Evolutionary conservation across 2,888 invertebrate species (phyloP).

Genomic region (Cheilosia grossa): DNA sequence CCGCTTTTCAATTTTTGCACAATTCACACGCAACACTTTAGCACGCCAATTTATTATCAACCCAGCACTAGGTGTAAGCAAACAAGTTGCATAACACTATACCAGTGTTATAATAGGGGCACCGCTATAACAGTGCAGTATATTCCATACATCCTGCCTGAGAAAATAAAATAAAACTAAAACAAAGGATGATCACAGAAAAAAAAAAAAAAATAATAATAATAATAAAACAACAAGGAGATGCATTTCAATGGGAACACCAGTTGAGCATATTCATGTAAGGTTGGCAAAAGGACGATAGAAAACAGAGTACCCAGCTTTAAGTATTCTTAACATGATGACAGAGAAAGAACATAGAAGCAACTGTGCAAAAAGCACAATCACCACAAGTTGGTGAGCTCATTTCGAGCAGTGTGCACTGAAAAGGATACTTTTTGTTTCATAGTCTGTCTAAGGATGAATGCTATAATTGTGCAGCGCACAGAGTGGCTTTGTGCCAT

Average conservation of each 20-base stretch:
- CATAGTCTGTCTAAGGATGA: conserved; percentile 46
- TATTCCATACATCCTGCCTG: conserved; percentile 31
- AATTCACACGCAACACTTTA: conserved; percentile 31
- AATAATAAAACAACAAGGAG: conserved; percentile 35
- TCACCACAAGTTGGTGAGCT: conserved; percentile 46
- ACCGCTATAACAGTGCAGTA: background rate
- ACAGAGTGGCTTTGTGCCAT: conserved; percentile 6
- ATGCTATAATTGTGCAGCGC: conserved; percentile 43
- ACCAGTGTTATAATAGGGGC: background rate
- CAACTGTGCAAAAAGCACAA: conserved; percentile 58
- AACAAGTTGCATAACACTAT: conserved; percentile 18
- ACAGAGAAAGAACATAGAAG: conserved; percentile 12
- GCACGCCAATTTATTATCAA: conserved; percentile 20
- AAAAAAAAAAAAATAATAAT: background rate
- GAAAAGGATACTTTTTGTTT: conserved; percentile 53
- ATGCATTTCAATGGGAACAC: conserved; percentile 67
- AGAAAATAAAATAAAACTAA: conserved; percentile 27
- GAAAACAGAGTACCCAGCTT: conserved; percentile 41
- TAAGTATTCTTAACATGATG: conserved; percentile 71
- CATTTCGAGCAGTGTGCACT: conserved; percentile 43
- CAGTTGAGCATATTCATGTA: conserved; percentile 70
- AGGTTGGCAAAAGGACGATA: conserved; percentile 49
- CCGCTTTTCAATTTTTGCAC: conserved; percentile 24
- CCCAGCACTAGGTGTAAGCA: conserved; percentile 13
- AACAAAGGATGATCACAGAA: conserved; percentile 59